Percentiles rank a stretch among this genome's conserved stretches.
phyloP scores from a whole-genome alignment of 2,888 invertebrate species.

The Platerodrilus igneus region DNA sequence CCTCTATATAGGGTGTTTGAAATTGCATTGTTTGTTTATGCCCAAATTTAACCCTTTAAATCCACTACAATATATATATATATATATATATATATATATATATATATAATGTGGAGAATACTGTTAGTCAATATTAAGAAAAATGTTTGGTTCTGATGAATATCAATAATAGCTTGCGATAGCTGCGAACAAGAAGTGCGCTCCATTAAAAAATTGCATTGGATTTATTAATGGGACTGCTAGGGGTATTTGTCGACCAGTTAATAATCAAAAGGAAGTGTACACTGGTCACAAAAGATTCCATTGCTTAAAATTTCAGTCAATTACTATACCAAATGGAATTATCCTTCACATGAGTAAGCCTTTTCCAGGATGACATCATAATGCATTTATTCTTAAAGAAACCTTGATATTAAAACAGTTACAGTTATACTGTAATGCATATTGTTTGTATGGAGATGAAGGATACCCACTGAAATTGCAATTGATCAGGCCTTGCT shows the following conservation, averaged over 20 bases:
- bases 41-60: too few relatives aligned
- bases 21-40: too few relatives aligned
- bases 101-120: slow-evolving; percentile 1
- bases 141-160: slow-evolving; percentile 3
- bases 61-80: too few relatives aligned
- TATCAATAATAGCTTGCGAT: background rate
- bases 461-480: slow-evolving; percentile 5
- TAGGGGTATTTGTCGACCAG: background rate
- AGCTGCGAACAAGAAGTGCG: background rate
- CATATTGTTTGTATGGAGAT: slow-evolving; percentile 1
- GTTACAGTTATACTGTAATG: background rate
- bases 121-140: slow-evolving; percentile 1
- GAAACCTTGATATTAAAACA: background rate
- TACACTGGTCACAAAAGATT: slow-evolving; percentile 4
- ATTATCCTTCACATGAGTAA: slow-evolving; percentile 6
- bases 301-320: slow-evolving; percentile 5
- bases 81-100: too few relatives aligned
- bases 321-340: slow-evolving; percentile 3
- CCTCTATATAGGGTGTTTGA: too few relatives aligned
- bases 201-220: background rate
- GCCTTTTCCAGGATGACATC: slow-evolving; percentile 2
- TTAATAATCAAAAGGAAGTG: slow-evolving; percentile 4
- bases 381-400: slow-evolving; percentile 1
- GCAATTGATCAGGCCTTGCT: too few relatives aligned
- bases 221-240: slow-evolving; percentile 5